phyloP scores from a whole-genome alignment of 2,113 vertebrate genomes.

The Sinocyclocheilus anophthalmus region DNA sequence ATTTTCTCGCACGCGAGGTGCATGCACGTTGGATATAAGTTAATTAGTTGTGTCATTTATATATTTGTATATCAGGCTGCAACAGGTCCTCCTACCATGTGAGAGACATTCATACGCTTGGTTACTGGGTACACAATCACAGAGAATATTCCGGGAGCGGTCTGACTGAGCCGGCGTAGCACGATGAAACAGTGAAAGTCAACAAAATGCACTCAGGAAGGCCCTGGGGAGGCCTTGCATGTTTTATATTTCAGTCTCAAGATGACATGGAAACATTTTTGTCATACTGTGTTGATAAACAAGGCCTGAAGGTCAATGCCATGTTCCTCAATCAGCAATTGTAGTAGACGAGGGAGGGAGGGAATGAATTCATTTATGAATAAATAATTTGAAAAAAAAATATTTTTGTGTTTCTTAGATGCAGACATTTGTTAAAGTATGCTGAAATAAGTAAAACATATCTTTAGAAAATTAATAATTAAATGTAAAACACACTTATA shows the following conservation, averaged over 20 bases:
- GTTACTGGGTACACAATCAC: not conserved
- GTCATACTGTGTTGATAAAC: not conserved
- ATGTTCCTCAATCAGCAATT: not conserved
- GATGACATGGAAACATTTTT: not conserved
- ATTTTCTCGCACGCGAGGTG: too few species aligned
- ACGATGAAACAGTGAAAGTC: not conserved
- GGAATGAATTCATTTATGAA: not conserved
- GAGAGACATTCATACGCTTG: not conserved
- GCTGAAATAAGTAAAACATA: not conserved
- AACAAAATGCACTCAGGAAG: not conserved
- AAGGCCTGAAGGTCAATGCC: not conserved
- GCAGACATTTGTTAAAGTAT: slow-evolving; percentile 1
- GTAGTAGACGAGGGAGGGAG: not conserved
- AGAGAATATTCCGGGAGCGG: not conserved
- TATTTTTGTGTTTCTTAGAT: not conserved
- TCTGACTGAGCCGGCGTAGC: too few species aligned
- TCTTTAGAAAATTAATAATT: slow-evolving; percentile 1
- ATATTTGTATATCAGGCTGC: too few species aligned
- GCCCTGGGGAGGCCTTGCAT: not conserved
- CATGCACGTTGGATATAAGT: too few species aligned
- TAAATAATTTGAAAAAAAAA: not conserved
- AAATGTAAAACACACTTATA: not conserved
- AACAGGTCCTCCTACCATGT: too few species aligned
- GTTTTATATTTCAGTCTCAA: not conserved
- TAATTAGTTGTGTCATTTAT: too few species aligned